phyloP scores from a whole-genome alignment of 2,888 invertebrate genomes.

The Mythimna impura region DNA sequence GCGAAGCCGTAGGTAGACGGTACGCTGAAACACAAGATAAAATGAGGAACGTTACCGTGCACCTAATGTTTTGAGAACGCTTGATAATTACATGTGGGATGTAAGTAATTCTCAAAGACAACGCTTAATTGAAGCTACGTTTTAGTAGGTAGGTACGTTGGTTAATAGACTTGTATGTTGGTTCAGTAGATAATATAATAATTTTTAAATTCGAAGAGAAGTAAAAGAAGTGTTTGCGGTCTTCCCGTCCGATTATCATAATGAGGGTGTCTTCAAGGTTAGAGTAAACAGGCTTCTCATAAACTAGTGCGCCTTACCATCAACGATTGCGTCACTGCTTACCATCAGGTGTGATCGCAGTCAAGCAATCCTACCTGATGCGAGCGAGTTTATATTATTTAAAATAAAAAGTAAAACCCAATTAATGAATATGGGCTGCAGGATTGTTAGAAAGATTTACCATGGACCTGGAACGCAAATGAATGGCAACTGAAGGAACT shows the following conservation, averaged over 20 bases:
- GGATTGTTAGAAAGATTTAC: too few relatives aligned
- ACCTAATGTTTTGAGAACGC: conserved; percentile 56
- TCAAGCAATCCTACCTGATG: too few relatives aligned
- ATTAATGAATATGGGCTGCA: background rate
- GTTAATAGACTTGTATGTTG: conserved; percentile 8
- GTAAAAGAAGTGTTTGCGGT: too few relatives aligned
- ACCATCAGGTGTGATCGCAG: too few relatives aligned
- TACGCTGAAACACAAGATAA: conserved; percentile 55
- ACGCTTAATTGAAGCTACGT: conserved; percentile 25
- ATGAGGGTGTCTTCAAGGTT: too few relatives aligned
- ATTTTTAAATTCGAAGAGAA: background rate
- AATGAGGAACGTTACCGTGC: conserved; percentile 50
- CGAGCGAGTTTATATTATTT: too few relatives aligned
- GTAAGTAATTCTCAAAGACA: conserved; percentile 36
- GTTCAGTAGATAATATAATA: background rate
- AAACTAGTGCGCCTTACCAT: too few relatives aligned
- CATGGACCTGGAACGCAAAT: too few relatives aligned
- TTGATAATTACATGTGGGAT: conserved; percentile 53
- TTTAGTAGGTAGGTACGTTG: background rate
- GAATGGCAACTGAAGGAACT: too few relatives aligned
- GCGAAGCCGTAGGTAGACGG: conserved; percentile 39
- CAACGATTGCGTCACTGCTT: too few relatives aligned
- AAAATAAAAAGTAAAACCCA: background rate
- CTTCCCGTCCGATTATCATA: too few relatives aligned
- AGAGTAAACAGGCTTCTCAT: too few relatives aligned